Evolutionary conservation across 2,113 vertebrate species (phyloP).

Genomic region (Menura novaehollandiae): DNA sequence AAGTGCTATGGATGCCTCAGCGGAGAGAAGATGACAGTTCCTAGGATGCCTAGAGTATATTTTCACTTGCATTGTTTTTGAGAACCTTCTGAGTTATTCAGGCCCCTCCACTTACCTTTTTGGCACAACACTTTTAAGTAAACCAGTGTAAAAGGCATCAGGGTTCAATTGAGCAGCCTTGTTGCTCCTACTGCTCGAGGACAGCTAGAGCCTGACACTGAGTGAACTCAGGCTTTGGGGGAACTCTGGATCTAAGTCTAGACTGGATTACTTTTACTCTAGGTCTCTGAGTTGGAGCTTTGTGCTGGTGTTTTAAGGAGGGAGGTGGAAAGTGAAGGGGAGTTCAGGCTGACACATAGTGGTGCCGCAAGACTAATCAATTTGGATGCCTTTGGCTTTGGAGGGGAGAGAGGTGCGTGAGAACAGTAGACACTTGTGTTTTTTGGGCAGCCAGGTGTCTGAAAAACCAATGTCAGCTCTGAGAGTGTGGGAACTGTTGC

Average conservation of each 20-base stretch:
- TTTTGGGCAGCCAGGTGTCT: neutral
- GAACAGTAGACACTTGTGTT: neutral
- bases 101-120: neutral
- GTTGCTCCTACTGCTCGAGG: neutral
- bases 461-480: neutral
- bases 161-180: accelerated
- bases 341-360: neutral
- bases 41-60: neutral
- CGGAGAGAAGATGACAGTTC: neutral
- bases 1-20: neutral
- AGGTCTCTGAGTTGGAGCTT: neutral
- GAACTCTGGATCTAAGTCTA: neutral
- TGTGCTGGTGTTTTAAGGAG: neutral
- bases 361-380: neutral
- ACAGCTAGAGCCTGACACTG: neutral
- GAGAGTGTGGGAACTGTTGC: neutral
- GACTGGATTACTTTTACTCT: neutral
- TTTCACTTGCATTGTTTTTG: neutral
- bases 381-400: neutral
- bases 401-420: neutral
- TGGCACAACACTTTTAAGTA: neutral
- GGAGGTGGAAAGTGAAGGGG: neutral
- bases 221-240: neutral
- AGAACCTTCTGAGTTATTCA: neutral
- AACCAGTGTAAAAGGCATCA: neutral